Evolutionary conservation across 2,113 vertebrate species (phyloP), one percentile per base, ranked within the genome.

Genomic region (Sinocyclocheilus anophthalmus): DNA sequence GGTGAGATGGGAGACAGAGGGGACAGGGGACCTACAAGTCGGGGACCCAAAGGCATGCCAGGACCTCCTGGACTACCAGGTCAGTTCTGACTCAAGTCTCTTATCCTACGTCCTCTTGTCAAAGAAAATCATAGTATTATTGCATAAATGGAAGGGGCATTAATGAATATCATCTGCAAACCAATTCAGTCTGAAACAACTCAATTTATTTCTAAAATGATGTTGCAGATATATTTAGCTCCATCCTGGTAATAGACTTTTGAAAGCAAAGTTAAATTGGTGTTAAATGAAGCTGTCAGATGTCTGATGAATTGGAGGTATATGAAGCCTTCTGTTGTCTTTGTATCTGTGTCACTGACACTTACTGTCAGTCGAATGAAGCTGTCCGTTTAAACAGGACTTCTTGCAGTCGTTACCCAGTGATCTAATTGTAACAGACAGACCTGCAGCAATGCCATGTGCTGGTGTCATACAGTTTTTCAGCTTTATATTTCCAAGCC

Each of bases 1-100:
- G 98, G 98, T 95, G 98, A 99, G 90, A 86, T 95, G 90, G 98
- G 98, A 91, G 98, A 99, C 93, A 96, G 95, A 89, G 98, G 98
- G 24, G 95, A 96, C 24, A 95, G 96, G 94, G 98, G 98, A 48
- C 93, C 95, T 57, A 96, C 96, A 81, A 94, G 93, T 77, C 94
- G 97, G 93, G 98, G 98, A 86, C 90, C 94, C 5, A 99, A 98
- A 94, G 98, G 98, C 86, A 90, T 96, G 76, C 96, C 95, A 4
- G 98, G 98, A 92, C 91, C 95, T 77, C 93, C 93, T 81, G 98
- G 98, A 85, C 96, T 99, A 81, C 96, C 96, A 94, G 98, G 98
- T 99, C 39, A 93, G 93, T 91, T 37, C 26, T 1, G 26, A 55
- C 50, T 26, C 10, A 0, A 33, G 12, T 42, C 48, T 39, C 45